Evolutionary conservation across 2,888 invertebrate species (phyloP).

Genomic region (Acanthosoma haemorrhoidale): DNA sequence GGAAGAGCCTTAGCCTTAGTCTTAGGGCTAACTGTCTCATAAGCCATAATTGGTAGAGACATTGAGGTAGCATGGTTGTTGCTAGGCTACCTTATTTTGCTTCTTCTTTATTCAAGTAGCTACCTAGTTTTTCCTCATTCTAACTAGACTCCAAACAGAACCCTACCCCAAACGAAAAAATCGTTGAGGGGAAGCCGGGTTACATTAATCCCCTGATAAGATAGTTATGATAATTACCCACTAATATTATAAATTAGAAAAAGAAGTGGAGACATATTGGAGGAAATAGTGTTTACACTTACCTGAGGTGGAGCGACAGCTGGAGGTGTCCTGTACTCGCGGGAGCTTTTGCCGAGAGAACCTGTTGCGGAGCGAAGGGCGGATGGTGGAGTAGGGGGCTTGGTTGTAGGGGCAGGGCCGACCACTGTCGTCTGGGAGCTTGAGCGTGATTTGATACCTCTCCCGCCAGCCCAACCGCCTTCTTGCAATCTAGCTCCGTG

Average conservation of each 20-base stretch:
- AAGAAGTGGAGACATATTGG: background rate
- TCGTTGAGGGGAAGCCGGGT: no score
- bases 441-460: constrained; percentile 64
- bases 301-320: constrained; percentile 94
- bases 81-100: no score
- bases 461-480: constrained; percentile 41
- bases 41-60: no score
- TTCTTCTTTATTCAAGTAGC: no score
- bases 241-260: background rate
- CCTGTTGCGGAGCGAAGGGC: constrained; percentile 56
- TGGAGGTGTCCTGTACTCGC: constrained; percentile 91
- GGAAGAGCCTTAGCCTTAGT: no score
- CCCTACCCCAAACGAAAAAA: no score
- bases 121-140: no score
- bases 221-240: no score
- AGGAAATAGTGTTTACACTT: background rate
- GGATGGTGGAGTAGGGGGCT: constrained; percentile 92
- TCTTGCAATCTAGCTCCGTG: constrained; percentile 64
- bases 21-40: no score
- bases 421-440: constrained; percentile 59
- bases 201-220: no score
- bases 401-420: constrained; percentile 86
- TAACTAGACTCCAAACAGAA: no score
- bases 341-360: constrained; percentile 51
- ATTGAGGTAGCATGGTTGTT: no score